Evolutionary conservation across 2,113 vertebrate genomes (phyloP).

Genomic region (Pimephales promelas): DNA sequence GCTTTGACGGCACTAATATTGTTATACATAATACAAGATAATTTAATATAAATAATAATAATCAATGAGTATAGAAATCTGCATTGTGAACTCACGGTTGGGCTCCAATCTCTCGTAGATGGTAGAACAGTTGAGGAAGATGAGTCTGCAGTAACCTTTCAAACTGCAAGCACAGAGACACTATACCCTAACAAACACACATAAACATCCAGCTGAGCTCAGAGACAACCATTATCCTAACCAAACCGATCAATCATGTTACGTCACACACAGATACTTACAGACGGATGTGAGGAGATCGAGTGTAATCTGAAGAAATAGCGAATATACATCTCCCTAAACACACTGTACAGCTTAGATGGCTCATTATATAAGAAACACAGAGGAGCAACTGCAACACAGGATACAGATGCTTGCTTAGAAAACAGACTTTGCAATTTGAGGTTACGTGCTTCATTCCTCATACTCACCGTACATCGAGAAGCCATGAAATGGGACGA

Average conservation of each 20-base stretch:
- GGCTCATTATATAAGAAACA: constrained; percentile 98
- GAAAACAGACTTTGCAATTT: not conserved
- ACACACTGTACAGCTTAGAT: constrained; percentile 92
- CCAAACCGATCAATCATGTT: not conserved
- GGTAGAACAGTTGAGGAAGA: constrained; percentile 95
- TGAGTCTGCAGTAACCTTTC: constrained; percentile 93
- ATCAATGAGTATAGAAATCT: not conserved
- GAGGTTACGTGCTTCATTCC: not conserved
- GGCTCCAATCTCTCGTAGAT: constrained; percentile 93
- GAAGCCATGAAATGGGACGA: constrained; percentile 97
- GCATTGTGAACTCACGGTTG: constrained; percentile 88
- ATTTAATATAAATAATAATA: not conserved
- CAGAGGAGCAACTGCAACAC: constrained; percentile 89
- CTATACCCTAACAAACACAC: constrained; percentile 82
- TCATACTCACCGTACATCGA: constrained; percentile 96
- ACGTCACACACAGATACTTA: constrained; percentile 72
- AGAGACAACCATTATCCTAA: not conserved
- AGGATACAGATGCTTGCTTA: constrained; percentile 56
- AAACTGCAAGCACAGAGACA: constrained; percentile 94
- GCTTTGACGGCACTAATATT: too few species aligned
- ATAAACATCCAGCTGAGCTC: constrained; percentile 18
- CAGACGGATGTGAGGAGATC: constrained; percentile 93
- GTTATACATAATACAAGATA: not conserved
- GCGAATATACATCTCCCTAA: constrained; percentile 96
- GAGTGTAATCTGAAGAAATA: constrained; percentile 98